phyloP scores from a whole-genome alignment of 2,888 invertebrate genomes.

The Bombylius major region DNA sequence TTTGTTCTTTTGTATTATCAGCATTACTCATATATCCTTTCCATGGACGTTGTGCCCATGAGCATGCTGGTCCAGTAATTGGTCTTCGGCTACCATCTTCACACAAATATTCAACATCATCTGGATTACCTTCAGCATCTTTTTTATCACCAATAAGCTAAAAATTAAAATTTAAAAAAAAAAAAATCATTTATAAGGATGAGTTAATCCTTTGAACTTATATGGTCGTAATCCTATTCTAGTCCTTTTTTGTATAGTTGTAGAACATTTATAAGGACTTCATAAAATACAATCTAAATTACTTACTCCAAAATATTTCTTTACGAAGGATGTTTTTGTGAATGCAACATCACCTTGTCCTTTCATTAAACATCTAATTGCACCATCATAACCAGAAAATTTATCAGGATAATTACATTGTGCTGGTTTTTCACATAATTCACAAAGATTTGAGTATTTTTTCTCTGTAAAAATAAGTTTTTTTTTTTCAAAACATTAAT shows the following conservation, averaged over 20 bases:
- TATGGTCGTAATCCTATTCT: not conserved
- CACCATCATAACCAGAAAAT: conserved; percentile 78
- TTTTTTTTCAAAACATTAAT: not conserved
- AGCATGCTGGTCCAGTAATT: conserved; percentile 53
- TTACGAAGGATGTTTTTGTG: conserved; percentile 68
- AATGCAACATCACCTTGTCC: conserved; percentile 78
- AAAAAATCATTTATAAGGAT: not conserved
- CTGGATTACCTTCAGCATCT: conserved; percentile 47
- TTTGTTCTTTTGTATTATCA: conserved; percentile 32
- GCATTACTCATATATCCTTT: conserved; percentile 61
- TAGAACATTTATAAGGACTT: not conserved
- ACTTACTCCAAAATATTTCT: conserved; percentile 62
- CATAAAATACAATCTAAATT: not conserved
- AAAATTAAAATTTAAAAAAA: conserved; percentile 1
- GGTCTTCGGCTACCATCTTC: conserved; percentile 61
- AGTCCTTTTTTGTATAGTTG: not conserved
- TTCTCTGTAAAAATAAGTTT: conserved; percentile 41
- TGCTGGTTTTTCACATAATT: conserved; percentile 62
- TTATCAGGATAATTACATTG: conserved; percentile 71
- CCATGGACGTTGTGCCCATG: conserved; percentile 82
- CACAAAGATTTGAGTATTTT: conserved; percentile 64
- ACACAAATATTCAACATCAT: conserved; percentile 63
- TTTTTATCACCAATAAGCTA: conserved; percentile 52
- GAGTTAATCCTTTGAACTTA: too few species aligned
- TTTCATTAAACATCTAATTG: conserved; percentile 65